These are phyloP conservation scores for Leptobrachium leishanense DNA, from an alignment of 2,113 vertebrate genomes.

Conservation along the genomic window DNA sequence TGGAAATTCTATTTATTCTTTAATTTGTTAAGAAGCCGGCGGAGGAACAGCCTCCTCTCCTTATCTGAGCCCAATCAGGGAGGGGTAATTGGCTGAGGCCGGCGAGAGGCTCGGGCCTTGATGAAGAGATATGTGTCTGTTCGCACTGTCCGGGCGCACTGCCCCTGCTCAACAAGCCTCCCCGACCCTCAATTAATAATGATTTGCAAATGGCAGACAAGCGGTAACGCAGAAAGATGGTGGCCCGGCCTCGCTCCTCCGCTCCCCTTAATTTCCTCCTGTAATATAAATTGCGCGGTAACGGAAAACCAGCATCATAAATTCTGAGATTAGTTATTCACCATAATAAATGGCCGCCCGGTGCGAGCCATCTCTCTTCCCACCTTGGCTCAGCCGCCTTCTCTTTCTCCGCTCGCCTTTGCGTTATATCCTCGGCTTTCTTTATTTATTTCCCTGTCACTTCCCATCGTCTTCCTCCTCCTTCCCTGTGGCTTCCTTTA, in stretches of 20 bases:
- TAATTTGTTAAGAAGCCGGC: slow-evolving; percentile 90
- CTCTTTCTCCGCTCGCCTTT: not conserved
- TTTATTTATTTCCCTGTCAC: slow-evolving; percentile 30
- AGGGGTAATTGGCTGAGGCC: slow-evolving; percentile 95
- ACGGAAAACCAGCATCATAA: slow-evolving; percentile 77
- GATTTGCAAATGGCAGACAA: slow-evolving; percentile 92
- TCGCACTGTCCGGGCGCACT: slow-evolving; percentile 70
- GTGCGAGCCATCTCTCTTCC: slow-evolving; percentile 50
- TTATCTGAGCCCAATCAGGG: slow-evolving; percentile 96
- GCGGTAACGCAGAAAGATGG: slow-evolving; percentile 86
- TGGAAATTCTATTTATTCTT: slow-evolving; percentile 99
- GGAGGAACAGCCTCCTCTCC: slow-evolving; percentile 73
- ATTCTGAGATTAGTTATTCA: slow-evolving; percentile 85
- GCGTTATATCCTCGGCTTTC: slow-evolving; percentile 26
- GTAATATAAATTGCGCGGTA: slow-evolving; percentile 78
- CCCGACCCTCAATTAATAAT: slow-evolving; percentile 88
- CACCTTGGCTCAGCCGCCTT: slow-evolving; percentile 42
- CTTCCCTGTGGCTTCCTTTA: not conserved
- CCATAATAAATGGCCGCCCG: slow-evolving; percentile 72
- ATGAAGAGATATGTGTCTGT: slow-evolving; percentile 97
- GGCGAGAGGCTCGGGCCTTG: slow-evolving; percentile 85
- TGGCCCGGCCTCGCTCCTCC: slow-evolving; percentile 70
- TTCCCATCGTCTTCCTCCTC: not conserved
- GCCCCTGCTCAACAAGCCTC: slow-evolving; percentile 71
- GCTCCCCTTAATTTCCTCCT: slow-evolving; percentile 79